A percentile compares a stretch with the other conserved stretches of the same genome.
Conservation (phyloP, 1,140 invertebrate species). For the Mamestra configurata region DNA sequence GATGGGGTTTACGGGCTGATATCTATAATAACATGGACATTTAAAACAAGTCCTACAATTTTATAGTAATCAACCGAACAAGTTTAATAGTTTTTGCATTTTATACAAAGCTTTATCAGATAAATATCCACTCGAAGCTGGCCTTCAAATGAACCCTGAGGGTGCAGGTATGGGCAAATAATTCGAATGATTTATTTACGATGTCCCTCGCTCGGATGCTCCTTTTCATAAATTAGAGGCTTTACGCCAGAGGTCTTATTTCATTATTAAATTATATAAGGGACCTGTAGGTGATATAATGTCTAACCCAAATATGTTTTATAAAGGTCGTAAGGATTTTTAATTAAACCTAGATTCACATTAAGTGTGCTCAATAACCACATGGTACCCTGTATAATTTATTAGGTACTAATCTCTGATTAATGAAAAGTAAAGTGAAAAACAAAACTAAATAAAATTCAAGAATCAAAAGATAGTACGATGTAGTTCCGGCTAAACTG, state of each 20-base stretch:
- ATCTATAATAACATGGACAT: too few relatives aligned
- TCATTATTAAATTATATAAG: constrained; percentile 54
- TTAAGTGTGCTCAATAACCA: background rate
- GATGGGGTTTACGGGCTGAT: background rate
- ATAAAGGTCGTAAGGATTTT: constrained; percentile 24
- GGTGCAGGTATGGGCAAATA: constrained; percentile 52
- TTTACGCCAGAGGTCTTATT: constrained; percentile 50
- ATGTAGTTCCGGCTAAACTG: background rate
- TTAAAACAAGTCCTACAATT: background rate
- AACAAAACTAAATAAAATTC: background rate
- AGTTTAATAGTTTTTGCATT: background rate
- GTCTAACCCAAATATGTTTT: constrained; percentile 28
- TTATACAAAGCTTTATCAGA: background rate
- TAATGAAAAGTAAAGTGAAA: background rate
- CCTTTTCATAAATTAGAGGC: constrained; percentile 55
- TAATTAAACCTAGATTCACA: constrained; percentile 15
- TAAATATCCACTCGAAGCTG: constrained; percentile 5
- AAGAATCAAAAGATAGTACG: background rate
- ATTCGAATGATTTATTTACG: constrained; percentile 57
- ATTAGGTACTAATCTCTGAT: too few relatives aligned
- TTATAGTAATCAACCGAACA: background rate
- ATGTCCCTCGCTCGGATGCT: constrained; percentile 50
- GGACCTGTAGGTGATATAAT: constrained; percentile 37
- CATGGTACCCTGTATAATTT: background rate
- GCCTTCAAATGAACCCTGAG: constrained; percentile 7